Conservation (phyloP, 2,888 invertebrate species). For the Acronicta alni region DNA sequence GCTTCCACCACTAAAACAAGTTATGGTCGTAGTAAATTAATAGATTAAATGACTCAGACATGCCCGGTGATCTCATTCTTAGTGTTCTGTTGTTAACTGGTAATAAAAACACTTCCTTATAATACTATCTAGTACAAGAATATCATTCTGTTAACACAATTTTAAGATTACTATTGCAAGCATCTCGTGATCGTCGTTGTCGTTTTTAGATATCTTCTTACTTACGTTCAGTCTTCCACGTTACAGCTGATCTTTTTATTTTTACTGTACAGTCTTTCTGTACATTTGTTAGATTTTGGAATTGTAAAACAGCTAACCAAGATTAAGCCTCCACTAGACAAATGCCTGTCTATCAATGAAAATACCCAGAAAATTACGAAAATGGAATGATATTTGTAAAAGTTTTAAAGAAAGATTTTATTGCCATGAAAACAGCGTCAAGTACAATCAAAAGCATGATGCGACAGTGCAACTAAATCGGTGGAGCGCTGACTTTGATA, state of each 20-base stretch:
- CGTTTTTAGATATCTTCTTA: background rate
- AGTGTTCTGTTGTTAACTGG: conserved; percentile 50
- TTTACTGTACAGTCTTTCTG: too few relatives aligned
- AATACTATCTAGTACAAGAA: conserved; percentile 53
- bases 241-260: background rate
- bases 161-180: conserved; percentile 22
- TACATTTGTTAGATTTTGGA: too few relatives aligned
- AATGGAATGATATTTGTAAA: too few relatives aligned
- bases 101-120: conserved; percentile 64
- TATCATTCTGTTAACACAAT: conserved; percentile 48
- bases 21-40: conserved; percentile 69
- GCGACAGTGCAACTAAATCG: too few relatives aligned
- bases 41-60: conserved; percentile 74
- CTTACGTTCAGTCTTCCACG: background rate
- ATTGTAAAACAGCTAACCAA: too few relatives aligned
- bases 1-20: conserved; percentile 67
- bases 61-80: conserved; percentile 72
- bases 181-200: conserved; percentile 6
- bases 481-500: too few relatives aligned
- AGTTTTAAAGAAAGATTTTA: too few relatives aligned
- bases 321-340: too few relatives aligned
- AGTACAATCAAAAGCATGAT: too few relatives aligned
- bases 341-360: too few relatives aligned
- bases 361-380: too few relatives aligned
- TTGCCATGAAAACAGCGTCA: too few relatives aligned